These are phyloP conservation scores for Scotopteryx bipunctaria DNA, from an alignment of 2,888 invertebrate species.

Conservation along the genomic window DNA sequence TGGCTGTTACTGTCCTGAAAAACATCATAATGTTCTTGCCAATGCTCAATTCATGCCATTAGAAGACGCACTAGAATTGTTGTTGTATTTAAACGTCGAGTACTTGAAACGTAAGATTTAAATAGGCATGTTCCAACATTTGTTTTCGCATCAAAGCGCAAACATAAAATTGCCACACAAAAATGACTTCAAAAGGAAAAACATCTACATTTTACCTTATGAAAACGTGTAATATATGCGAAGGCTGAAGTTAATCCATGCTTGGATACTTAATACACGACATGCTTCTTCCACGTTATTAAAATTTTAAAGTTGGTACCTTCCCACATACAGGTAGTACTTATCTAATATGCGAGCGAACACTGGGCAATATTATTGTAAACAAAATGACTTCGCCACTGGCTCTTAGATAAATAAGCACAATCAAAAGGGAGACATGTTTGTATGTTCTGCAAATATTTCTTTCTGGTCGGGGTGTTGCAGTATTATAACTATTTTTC, in stretches of 20 bases:
- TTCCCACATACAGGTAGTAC: no score
- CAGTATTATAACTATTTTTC: no score
- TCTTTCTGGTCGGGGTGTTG: no score
- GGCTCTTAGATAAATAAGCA: slow-evolving; percentile 43
- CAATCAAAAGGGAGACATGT: no score
- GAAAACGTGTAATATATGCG: slow-evolving; percentile 8
- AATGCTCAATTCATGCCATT: slow-evolving; percentile 17
- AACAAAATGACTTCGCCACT: slow-evolving; percentile 36
- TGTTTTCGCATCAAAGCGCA: slow-evolving; percentile 16
- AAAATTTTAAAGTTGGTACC: slow-evolving; percentile 46
- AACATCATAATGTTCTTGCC: slow-evolving; percentile 25
- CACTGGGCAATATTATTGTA: slow-evolving; percentile 38
- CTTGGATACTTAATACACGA: slow-evolving; percentile 15
- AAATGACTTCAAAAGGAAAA: slow-evolving; percentile 12
- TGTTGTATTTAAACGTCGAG: slow-evolving; percentile 10
- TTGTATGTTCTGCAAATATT: no score
- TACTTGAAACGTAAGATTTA: slow-evolving; percentile 19
- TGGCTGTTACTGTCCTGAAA: slow-evolving; percentile 20
- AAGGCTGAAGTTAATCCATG: slow-evolving; percentile 27
- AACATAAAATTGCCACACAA: slow-evolving; percentile 1
- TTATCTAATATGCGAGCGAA: slow-evolving; percentile 42
- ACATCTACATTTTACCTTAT: slow-evolving; percentile 6
- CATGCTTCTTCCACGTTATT: slow-evolving; percentile 38
- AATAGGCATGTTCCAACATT: slow-evolving; percentile 23
- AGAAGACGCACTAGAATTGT: slow-evolving; percentile 15